Conservation (phyloP, 2,888 invertebrate species). For the Elmis aenea region DNA sequence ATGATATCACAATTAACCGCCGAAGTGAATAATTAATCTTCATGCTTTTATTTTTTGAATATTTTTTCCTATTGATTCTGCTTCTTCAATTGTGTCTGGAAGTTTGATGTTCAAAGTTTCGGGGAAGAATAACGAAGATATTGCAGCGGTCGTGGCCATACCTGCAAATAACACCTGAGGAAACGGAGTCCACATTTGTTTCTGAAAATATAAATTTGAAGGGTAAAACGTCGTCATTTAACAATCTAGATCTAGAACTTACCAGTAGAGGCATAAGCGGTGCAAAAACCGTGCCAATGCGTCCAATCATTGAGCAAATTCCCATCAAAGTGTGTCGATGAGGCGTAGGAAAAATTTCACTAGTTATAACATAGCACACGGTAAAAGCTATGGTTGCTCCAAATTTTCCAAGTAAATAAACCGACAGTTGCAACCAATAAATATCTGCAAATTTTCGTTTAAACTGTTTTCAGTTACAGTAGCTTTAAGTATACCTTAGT, state of each 20-base stretch:
- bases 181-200: conserved; percentile 46
- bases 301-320: conserved; percentile 60
- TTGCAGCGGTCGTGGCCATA: conserved; percentile 57
- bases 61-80: conserved; percentile 49
- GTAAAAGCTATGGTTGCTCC: conserved; percentile 62
- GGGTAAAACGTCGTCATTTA: too few species aligned
- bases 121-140: conserved; percentile 60
- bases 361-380: conserved; percentile 61
- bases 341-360: conserved; percentile 64
- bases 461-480: too few species aligned
- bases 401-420: conserved; percentile 60
- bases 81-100: conserved; percentile 66
- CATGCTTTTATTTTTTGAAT: not conserved
- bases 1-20: too few species aligned
- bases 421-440: conserved; percentile 49
- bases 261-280: conserved; percentile 66
- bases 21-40: too few species aligned
- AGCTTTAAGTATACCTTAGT: too few species aligned
- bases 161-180: conserved; percentile 61
- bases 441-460: conserved; percentile 51
- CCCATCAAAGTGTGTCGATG: conserved; percentile 59
- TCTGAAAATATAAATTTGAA: too few species aligned
- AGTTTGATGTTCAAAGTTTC: conserved; percentile 63
- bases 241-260: too few species aligned
- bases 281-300: conserved; percentile 60